Evolutionary conservation across 2,113 vertebrate species (phyloP), one percentile per base, ranked within the genome.

Genomic region (Cettia cetti): DNA sequence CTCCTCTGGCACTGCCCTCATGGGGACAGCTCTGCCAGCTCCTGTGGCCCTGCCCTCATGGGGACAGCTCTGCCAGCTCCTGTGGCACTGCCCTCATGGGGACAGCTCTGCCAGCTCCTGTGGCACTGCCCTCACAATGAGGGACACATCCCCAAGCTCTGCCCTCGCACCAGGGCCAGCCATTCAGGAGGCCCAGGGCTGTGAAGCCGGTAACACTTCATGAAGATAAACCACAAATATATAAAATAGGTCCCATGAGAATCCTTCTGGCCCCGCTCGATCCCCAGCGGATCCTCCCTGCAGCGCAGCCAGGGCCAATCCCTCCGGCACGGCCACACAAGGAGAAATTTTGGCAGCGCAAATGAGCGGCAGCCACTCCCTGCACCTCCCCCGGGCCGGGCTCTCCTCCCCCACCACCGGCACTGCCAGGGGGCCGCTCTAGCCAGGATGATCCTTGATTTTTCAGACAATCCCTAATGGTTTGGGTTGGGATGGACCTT

Each of bases 371-470:
- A 70, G 1, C 31, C 31, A 6, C 50, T 33, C 1, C 0, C 33
- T 77, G 45, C 18, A 4, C 33, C 37, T 42, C 42, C 56, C 15
- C 69, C 6, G 24, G 59, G 42, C 22, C 35, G 30, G 15, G 20
- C 15, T 69, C 50, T 53, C 35, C 23, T 44, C 11, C 49, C 64
- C 64, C 24, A 26, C 12, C 2, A 0, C 33, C 5, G 1, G 30
- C 13, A 27, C 63, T n/a, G 37, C 5, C 8, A 18, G 42, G 6
- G 26, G 31, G 10, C 68, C 42, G n/a, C 56, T 87, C 65, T 14
- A 13, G 49, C 16, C 60, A 35, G 64, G 31, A 16, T 2, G 2
- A 72, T 66, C 60, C 7, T 0, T 9, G 2, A 7, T 19, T 56
- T 54, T 65, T 37, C 66, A 28, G 20, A 28, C 17, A 74, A 56